phyloP scores from a whole-genome alignment of 1,140 invertebrate genomes.

The Drosophila nigrodunni region DNA sequence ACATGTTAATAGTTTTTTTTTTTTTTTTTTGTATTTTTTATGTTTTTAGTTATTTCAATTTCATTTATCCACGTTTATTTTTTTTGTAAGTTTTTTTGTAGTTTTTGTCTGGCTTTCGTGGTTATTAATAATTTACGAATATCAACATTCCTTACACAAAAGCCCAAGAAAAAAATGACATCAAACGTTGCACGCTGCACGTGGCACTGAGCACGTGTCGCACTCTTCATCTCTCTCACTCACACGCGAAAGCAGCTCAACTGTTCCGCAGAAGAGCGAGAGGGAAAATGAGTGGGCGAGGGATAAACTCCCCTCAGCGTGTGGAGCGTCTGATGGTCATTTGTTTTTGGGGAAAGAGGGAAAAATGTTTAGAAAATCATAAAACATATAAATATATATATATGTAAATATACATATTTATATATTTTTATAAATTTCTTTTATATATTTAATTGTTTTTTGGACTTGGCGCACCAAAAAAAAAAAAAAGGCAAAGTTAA shows the following conservation, averaged over 20 bases:
- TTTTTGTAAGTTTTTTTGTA: conserved; percentile 45
- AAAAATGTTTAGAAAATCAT: conserved; percentile 55
- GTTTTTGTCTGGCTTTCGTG: conserved; percentile 47
- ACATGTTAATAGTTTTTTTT: conserved; percentile 74
- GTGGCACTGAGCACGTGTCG: conserved; percentile 11
- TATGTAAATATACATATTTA: conserved; percentile 19
- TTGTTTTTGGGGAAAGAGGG: conserved; percentile 19
- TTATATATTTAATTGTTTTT: conserved; percentile 21
- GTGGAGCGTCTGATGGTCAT: conserved; percentile 2
- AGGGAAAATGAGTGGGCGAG: not conserved
- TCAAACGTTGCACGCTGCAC: conserved; percentile 10
- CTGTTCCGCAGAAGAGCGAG: conserved; percentile 35
- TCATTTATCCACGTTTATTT: conserved; percentile 46
- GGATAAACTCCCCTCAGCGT: conserved; percentile 1
- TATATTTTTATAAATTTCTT: too few species aligned
- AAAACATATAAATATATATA: conserved; percentile 39
- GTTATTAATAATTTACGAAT: conserved; percentile 68
- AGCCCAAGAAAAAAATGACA: conserved; percentile 11
- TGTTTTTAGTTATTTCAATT: conserved; percentile 73
- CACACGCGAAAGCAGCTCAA: conserved; percentile 58
- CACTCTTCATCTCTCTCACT: not conserved
- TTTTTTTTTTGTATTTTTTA: conserved; percentile 52
- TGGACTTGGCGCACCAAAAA: conserved; percentile 22
- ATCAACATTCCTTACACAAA: conserved; percentile 49
- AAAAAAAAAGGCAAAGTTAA: conserved; percentile 60